phyloP scores from a whole-genome alignment of 1,140 invertebrate genomes.

The Lethrus apterus region DNA sequence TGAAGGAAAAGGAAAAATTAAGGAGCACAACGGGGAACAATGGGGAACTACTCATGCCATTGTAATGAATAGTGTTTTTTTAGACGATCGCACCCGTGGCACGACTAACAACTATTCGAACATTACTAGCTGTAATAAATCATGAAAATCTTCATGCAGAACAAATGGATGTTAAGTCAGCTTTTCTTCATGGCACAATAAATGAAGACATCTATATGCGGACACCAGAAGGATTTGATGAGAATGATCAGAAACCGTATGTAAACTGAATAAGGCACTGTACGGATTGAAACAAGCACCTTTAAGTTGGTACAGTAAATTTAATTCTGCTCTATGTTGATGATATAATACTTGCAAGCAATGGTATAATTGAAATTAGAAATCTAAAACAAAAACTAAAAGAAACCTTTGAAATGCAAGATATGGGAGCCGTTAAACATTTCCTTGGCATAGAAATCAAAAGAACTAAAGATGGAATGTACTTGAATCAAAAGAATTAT shows the following conservation, averaged over 20 bases:
- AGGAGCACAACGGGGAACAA: too few species aligned
- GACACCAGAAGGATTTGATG: constrained; percentile 36
- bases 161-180: constrained; percentile 36
- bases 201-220: constrained; percentile 42
- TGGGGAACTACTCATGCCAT: too few species aligned
- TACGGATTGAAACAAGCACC: constrained; percentile 37
- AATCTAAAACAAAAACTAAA: constrained; percentile 11
- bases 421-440: constrained; percentile 4
- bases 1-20: too few species aligned
- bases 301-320: constrained; percentile 25
- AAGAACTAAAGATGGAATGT: constrained; percentile 6
- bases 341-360: constrained; percentile 7
- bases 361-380: constrained; percentile 4
- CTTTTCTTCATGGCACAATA: constrained; percentile 39
- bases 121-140: constrained; percentile 22
- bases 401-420: constrained; percentile 12
- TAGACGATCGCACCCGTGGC: constrained; percentile 37
- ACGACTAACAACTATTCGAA: constrained; percentile 25
- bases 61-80: too few species aligned
- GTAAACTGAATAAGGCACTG: constrained; percentile 20
- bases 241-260: constrained; percentile 3
- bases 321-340: constrained; percentile 20
- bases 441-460: constrained; percentile 11
- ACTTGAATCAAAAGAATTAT: constrained; percentile 11
- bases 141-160: constrained; percentile 9